phyloP scores from a whole-genome alignment of 64 coral and sea anemone species.

The Catalaphyllia jardinei region DNA sequence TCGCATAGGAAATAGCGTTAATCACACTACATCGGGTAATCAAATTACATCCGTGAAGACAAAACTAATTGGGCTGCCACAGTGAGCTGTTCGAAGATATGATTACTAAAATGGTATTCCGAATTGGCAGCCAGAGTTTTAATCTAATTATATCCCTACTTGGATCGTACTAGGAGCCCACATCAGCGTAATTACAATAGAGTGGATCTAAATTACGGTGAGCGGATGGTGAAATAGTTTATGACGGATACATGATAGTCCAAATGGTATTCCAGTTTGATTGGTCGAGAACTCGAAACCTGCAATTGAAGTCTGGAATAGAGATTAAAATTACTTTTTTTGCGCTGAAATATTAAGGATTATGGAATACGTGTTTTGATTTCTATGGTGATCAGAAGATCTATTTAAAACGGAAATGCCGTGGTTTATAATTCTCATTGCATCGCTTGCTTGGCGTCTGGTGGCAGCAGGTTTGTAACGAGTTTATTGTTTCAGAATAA shows the following conservation, averaged over 20 bases:
- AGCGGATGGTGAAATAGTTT: neutral
- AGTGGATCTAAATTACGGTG: too few species aligned
- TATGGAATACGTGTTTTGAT: neutral
- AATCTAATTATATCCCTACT: too few species aligned
- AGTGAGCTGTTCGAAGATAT: too few species aligned
- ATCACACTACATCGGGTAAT: neutral
- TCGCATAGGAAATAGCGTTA: neutral
- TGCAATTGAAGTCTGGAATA: neutral
- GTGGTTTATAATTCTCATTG: neutral
- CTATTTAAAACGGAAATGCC: neutral
- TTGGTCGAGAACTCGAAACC: neutral
- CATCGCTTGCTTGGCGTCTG: neutral
- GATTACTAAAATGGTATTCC: too few species aligned
- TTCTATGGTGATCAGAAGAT: neutral
- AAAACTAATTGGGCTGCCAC: too few species aligned
- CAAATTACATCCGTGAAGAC: too few species aligned
- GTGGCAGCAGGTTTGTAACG: neutral
- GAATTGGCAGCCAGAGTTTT: too few species aligned
- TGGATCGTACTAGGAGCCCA: too few species aligned
- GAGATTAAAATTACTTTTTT: neutral
- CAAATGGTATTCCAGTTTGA: neutral
- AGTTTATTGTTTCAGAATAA: slow-evolving; percentile 15
- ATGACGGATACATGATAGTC: neutral
- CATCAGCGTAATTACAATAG: too few species aligned
- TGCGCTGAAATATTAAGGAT: neutral